A percentile compares a stretch with the other conserved stretches of the same genome.
These are phyloP conservation scores for Mesorhabditis spiculigera DNA, from an alignment of 2,888 invertebrate species.

Conservation along the genomic window DNA sequence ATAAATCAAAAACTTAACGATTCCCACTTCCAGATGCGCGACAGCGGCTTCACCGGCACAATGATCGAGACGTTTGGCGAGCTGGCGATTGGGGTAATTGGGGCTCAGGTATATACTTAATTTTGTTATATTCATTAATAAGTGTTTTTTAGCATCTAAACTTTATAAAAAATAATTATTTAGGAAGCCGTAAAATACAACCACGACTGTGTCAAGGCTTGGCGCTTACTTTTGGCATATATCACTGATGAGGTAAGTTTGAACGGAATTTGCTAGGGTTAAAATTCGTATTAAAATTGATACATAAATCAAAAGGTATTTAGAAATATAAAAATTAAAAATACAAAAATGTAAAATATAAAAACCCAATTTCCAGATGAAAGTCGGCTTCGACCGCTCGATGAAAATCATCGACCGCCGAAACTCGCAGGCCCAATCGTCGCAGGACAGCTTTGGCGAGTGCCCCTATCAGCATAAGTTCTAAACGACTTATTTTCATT, in stretches of 20 bases:
- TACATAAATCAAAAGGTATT: too few relatives aligned
- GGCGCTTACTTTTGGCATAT: conserved; percentile 36
- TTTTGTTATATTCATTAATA: not conserved
- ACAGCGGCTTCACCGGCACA: conserved; percentile 36
- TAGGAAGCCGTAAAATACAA: conserved; percentile 37
- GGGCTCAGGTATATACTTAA: conserved; percentile 22
- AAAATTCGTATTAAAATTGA: too few relatives aligned
- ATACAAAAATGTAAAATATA: too few relatives aligned
- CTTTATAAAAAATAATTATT: conserved; percentile 6
- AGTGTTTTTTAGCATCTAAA: too few relatives aligned
- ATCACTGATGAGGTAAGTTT: conserved; percentile 41
- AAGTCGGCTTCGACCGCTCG: conserved; percentile 29
- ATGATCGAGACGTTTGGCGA: conserved; percentile 45
- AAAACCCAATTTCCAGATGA: not conserved
- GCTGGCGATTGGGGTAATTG: conserved; percentile 34
- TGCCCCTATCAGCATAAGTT: not conserved
- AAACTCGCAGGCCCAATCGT: conserved; percentile 10
- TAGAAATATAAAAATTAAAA: too few relatives aligned
- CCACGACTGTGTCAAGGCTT: conserved; percentile 37
- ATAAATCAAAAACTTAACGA: too few relatives aligned
- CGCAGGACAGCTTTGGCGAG: not conserved
- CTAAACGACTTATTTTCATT: too few relatives aligned
- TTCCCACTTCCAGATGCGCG: conserved; percentile 28
- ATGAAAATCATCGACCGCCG: conserved; percentile 23
- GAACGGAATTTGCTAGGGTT: too few relatives aligned